A percentile compares a stretch with the other conserved stretches of the same genome.
Conservation (phyloP, 2,113 vertebrate species). For the Hippopotamus amphibius region DNA sequence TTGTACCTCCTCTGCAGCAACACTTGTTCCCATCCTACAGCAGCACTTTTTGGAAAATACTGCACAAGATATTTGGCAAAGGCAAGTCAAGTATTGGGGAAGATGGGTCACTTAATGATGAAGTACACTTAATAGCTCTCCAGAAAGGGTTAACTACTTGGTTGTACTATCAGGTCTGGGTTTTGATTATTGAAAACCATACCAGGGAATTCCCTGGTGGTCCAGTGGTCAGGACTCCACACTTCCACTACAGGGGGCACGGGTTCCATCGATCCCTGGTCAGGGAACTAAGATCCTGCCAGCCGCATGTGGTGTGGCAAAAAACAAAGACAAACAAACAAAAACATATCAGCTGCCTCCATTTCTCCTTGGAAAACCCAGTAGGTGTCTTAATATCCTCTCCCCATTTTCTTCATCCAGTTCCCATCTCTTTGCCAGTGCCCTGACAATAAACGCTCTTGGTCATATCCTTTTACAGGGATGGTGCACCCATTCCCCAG, state of each 20-base stretch:
- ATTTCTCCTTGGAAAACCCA: neutral
- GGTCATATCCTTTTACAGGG: neutral
- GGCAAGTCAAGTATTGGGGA: neutral
- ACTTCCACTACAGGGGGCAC: neutral
- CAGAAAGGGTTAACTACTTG: neutral
- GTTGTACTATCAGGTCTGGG: neutral
- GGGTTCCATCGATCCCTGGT: neutral
- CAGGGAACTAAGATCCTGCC: neutral
- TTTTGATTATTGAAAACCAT: constrained; percentile 23
- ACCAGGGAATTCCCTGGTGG: neutral
- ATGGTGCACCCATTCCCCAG: neutral
- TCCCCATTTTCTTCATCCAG: neutral
- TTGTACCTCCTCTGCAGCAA: neutral
- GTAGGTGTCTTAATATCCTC: neutral
- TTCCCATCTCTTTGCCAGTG: neutral
- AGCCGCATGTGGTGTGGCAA: neutral
- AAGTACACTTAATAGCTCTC: neutral
- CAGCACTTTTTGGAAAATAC: neutral
- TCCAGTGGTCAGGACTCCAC: neutral
- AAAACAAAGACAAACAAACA: neutral
- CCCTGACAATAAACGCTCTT: neutral
- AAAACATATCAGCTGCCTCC: neutral
- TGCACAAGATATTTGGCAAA: neutral
- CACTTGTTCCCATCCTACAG: neutral
- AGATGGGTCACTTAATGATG: neutral